Percentiles rank a stretch among this genome's conserved stretches.
Conservation (phyloP, 2,113 vertebrate species). For the Vidua chalybeata region DNA sequence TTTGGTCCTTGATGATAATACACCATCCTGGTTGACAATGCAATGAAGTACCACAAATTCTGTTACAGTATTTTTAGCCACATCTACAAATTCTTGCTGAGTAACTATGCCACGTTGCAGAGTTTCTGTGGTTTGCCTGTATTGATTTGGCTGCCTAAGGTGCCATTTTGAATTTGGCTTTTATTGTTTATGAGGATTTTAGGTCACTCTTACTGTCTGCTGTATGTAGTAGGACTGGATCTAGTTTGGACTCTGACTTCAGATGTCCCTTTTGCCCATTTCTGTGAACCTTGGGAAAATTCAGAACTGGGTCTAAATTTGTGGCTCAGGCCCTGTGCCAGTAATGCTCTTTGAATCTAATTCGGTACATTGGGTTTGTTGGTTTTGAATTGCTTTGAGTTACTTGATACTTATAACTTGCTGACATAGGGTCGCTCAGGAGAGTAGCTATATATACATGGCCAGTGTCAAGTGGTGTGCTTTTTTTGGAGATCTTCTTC, state of each 20-base stretch:
- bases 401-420: constrained; percentile 53
- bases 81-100: not conserved
- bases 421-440: constrained; percentile 30
- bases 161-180: constrained; percentile 7
- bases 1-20: not conserved
- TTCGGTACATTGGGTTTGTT: constrained; percentile 47
- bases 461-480: constrained; percentile 13
- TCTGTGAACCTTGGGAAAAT: constrained; percentile 36
- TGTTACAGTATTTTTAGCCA: not conserved
- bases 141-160: not conserved
- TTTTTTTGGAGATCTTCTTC: constrained; percentile 47
- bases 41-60: not conserved
- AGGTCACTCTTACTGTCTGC: not conserved
- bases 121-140: not conserved
- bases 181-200: not conserved
- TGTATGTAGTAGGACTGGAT: not conserved
- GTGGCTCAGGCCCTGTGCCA: constrained; percentile 23
- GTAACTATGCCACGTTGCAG: not conserved
- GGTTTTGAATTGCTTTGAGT: constrained; percentile 67
- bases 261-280: not conserved
- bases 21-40: not conserved
- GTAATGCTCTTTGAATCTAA: constrained; percentile 36
- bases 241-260: not conserved
- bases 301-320: constrained; percentile 28
- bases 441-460: constrained; percentile 28